Conservation (phyloP, 1,140 invertebrate genomes). For the Musca vetustissima region DNA sequence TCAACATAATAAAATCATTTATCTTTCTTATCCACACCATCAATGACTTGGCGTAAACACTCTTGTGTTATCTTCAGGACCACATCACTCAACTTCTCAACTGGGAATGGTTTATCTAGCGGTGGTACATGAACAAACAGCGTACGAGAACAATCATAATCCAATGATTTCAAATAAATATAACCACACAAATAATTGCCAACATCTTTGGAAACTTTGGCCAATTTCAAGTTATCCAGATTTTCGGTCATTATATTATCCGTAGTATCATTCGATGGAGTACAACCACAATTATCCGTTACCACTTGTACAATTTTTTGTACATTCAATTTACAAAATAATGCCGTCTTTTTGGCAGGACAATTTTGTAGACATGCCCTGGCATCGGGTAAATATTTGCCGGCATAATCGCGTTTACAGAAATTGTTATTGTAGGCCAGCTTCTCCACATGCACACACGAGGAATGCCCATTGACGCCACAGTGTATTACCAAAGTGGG, state of each 20-base stretch:
- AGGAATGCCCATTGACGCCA: slow-evolving; percentile 59
- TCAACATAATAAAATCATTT: no score
- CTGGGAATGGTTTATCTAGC: slow-evolving; percentile 59
- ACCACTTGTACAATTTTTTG: slow-evolving; percentile 55
- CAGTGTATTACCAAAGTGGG: slow-evolving; percentile 65
- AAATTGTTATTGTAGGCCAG: slow-evolving; percentile 61
- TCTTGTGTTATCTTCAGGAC: slow-evolving; percentile 59
- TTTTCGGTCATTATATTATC: background rate
- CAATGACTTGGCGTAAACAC: slow-evolving; percentile 38
- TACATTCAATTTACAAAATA: slow-evolving; percentile 57
- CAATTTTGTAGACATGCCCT: slow-evolving; percentile 48
- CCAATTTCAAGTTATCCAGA: slow-evolving; percentile 23
- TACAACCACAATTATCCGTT: slow-evolving; percentile 35
- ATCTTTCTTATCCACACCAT: background rate
- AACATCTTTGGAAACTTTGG: slow-evolving; percentile 40
- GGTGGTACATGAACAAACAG: slow-evolving; percentile 67
- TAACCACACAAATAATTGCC: slow-evolving; percentile 66
- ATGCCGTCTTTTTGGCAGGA: slow-evolving; percentile 35
- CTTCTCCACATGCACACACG: slow-evolving; percentile 60
- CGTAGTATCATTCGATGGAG: slow-evolving; percentile 25
- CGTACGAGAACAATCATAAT: slow-evolving; percentile 55
- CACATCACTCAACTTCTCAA: slow-evolving; percentile 58
- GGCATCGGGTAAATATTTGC: slow-evolving; percentile 43
- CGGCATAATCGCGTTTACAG: slow-evolving; percentile 53
- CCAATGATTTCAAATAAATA: slow-evolving; percentile 64